Conservation (phyloP, 2,797 vertebrate genomes). For the Helicolenus hilgendorfi region DNA sequence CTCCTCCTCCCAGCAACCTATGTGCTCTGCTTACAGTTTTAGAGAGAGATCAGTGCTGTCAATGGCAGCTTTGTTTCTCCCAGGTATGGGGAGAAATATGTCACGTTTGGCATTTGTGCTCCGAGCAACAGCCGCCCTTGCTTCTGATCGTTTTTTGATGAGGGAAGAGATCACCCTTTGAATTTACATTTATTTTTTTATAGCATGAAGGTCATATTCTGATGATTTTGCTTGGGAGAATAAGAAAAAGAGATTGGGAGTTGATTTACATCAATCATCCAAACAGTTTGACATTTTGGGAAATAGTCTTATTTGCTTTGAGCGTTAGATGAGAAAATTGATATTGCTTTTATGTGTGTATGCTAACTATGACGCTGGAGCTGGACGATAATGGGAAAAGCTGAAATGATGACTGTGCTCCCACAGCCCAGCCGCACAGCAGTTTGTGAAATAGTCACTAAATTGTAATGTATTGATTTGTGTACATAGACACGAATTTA, state of each 20-base stretch:
- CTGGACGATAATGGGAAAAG: not conserved
- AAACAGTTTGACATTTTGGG: not conserved
- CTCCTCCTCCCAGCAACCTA: constrained; percentile 3
- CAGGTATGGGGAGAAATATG: constrained; percentile 50
- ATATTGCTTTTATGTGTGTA: not conserved
- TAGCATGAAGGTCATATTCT: constrained; percentile 2
- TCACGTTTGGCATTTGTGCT: constrained; percentile 46
- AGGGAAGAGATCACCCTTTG: not conserved
- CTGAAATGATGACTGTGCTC: not conserved
- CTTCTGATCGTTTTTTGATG: constrained; percentile 31
- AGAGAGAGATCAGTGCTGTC: constrained; percentile 50
- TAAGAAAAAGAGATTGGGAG: not conserved
- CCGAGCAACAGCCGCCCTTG: constrained; percentile 6
- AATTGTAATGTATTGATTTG: too few species aligned
- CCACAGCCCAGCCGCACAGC: not conserved
- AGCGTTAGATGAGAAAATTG: not conserved
- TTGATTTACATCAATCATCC: not conserved
- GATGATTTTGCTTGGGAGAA: not conserved
- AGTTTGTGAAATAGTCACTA: not conserved
- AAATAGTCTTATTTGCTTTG: not conserved
- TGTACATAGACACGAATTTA: too few species aligned
- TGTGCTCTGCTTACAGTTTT: constrained; percentile 61
- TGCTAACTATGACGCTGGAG: not conserved
- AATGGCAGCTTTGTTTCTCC: constrained; percentile 54
- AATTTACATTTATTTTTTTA: constrained; percentile 13